Conservation (phyloP, 2,888 invertebrate species). For the Rotaria socialis region DNA sequence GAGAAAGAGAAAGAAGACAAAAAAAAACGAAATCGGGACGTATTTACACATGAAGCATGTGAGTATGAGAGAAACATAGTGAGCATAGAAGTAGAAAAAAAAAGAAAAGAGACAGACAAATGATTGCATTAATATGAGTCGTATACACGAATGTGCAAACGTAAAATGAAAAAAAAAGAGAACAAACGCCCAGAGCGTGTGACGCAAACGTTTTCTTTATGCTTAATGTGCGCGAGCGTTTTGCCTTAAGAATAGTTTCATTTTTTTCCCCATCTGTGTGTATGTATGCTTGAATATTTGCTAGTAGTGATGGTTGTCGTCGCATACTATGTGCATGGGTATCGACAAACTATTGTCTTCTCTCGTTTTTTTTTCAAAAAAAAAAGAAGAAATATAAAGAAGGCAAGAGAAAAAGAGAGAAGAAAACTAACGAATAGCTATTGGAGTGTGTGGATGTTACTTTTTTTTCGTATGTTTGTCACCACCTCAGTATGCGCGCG, state of each 20-base stretch:
- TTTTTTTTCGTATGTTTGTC: neutral
- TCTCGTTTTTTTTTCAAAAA: neutral
- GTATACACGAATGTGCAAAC: neutral
- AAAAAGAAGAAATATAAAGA: too few relatives aligned
- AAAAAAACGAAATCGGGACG: neutral
- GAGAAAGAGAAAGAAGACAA: neutral
- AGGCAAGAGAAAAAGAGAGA: neutral
- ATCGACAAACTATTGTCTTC: neutral
- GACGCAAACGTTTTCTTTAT: neutral
- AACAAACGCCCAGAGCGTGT: neutral
- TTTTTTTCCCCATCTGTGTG: neutral
- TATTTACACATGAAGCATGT: neutral
- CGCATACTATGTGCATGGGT: neutral
- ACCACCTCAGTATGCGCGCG: neutral
- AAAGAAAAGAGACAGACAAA: neutral
- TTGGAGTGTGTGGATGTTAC: neutral
- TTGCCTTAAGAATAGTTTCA: neutral
- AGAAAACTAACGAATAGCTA: neutral
- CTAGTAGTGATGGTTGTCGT: neutral
- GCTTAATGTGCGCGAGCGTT: neutral
- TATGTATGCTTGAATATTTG: neutral
- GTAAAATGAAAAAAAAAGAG: neutral
- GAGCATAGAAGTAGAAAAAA: neutral
- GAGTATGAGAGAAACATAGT: neutral
- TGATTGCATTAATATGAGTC: neutral